Evolutionary conservation across 2,113 vertebrate genomes (phyloP), one percentile per base, ranked within the genome.

Genomic region (Myrmecophaga tridactyla): DNA sequence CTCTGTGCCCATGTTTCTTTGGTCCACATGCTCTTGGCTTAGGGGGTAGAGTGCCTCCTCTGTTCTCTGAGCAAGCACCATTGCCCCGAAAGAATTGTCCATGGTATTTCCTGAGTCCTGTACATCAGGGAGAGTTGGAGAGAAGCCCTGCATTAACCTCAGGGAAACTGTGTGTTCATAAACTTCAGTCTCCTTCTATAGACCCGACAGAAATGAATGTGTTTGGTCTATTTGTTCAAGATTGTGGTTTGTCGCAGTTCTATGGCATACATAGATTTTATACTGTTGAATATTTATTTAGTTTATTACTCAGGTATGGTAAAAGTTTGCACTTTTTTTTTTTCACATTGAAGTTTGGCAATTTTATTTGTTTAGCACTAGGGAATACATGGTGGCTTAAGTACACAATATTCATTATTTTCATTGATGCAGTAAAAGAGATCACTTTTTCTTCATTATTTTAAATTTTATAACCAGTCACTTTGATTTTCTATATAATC

Each of bases 391-490:
- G 67, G 77, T 83, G 82, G 29, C 41, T 43, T 48, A 81, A 82
- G 6, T 6, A 86, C 62, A 46, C 84, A 21, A n/a, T 77, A 90
- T 25, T 95, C 75, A 41, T 34, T 92, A 86, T 69, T 94, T 73
- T 53, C 34, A 58, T 21, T 65, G 48, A 94, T 29, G 65, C 0
- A 81, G 48, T 43, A 58, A 92, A 75, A n/a, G 17, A 65, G 17
- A 72, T 76, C 11, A 65, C 20, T 93, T 87, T 76, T 91, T 67
- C 20, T 89, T 85, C 13, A 53, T 85, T 93, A 31, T 31, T 94
- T 20, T 81, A 82, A 43, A 76, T 89, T 88, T 95, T 69, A 63
- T 77, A 58, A 31, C 10, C 39, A 77, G 48, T 53, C 12, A 36
- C 48, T 67, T 65, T 53, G 17, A 81, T 89, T 77, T 86, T 65